Base-by-base conservation (phyloP, 2,113 vertebrate species). In the Plecotus auritus region DNA sequence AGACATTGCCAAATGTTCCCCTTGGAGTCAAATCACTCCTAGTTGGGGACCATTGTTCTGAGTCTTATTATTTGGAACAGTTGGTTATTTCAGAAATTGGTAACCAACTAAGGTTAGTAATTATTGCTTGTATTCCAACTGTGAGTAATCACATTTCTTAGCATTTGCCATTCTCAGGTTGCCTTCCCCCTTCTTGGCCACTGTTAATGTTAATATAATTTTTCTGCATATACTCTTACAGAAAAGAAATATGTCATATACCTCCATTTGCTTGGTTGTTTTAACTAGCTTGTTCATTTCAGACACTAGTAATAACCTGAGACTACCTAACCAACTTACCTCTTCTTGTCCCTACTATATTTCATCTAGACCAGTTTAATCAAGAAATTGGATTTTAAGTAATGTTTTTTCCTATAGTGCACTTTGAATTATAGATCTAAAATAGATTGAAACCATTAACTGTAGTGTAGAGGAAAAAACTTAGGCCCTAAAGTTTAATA, bases 371-470 rank as follows among this genome's bases (percentile, higher is more conserved):
- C 20, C 26, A 56, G 26, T 76, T 22, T 40, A 64, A 72, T 51
- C 12, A 80, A 95, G 10, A 91, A 88, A 84, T 56, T 61, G 82
- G 61, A 81, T 92, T 76, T 92, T 92, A 83, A 83, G 14, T 87
- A 69, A 40, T 67, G n/a, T 51, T 95, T 80, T 91, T 69, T 94
- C 61, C 64, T 69, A 9, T 77, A 47, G 14, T 76, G 18, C 4
- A 45, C 49, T 77, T 90, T 85, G 42, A 80, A 66, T 37, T 64
- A 9, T 45, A 72, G 35, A 64, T 72, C 66, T 54, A 54, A 69
- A 73, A 23, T 45, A 72, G 51, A 72, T 72, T 54, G 35, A 91
- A 85, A 85, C n/a, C 22, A 9, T 51, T 72, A 37, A 49, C n/a
- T 78, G 22, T 64, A 61, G n/a, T 78, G 22, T 64, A 61, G n/a